Percentiles rank a stretch among this genome's conserved stretches.
phyloP scores from a whole-genome alignment of 2,797 vertebrate species.

The Phataginus tetradactyla region DNA sequence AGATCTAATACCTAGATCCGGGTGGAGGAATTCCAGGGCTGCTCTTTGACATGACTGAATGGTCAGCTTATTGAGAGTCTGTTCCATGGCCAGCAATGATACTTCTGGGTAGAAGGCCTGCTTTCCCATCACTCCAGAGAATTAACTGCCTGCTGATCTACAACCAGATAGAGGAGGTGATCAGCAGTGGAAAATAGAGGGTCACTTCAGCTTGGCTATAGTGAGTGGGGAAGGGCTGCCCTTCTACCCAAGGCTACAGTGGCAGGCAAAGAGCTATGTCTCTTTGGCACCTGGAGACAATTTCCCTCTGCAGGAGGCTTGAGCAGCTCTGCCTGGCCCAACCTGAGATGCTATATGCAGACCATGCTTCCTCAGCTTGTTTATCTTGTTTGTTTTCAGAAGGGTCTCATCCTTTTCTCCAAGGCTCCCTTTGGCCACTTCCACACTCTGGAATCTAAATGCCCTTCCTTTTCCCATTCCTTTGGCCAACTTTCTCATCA shows the following conservation, averaged over 20 bases:
- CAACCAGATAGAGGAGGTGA: not conserved
- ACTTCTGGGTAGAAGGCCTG: not conserved
- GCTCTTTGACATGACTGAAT: not conserved
- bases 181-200: not conserved
- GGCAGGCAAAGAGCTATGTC: not conserved
- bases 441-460: fast-evolving
- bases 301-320: not conserved
- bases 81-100: not conserved
- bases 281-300: not conserved
- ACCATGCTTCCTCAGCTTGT: not conserved
- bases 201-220: not conserved
- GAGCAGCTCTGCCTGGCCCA: not conserved
- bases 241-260: not conserved
- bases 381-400: not conserved
- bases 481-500: not conserved
- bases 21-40: not conserved
- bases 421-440: not conserved
- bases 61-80: not conserved
- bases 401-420: not conserved
- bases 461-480: not conserved
- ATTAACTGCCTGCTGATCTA: not conserved
- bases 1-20: not conserved
- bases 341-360: not conserved
- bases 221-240: not conserved
- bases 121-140: not conserved